Evolutionary conservation across 2,888 invertebrate genomes (phyloP).

Genomic region (Vannuccia rotundouncinata): DNA sequence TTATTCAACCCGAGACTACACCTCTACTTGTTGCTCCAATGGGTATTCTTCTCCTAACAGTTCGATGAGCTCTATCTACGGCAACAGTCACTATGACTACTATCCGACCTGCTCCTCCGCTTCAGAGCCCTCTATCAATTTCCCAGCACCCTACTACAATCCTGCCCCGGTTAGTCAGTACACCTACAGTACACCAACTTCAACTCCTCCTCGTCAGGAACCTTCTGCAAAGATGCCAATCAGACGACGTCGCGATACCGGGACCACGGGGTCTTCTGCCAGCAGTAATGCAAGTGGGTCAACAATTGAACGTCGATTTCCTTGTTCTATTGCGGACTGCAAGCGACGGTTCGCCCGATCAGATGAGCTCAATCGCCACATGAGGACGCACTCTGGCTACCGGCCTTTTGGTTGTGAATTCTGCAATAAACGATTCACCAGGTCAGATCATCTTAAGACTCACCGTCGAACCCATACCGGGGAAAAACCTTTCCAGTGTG

Average conservation of each 20-base stretch:
- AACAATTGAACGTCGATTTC: conserved; percentile 60
- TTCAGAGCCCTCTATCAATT: not conserved
- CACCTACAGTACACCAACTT: not conserved
- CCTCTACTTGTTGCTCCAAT: not conserved
- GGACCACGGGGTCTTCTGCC: not conserved
- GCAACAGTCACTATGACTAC: not conserved
- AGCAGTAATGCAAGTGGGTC: not conserved
- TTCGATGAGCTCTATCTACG: not conserved
- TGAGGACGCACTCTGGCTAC: conserved; percentile 17
- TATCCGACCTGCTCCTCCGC: not conserved
- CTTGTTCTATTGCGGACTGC: conserved; percentile 8
- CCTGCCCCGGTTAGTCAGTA: not conserved
- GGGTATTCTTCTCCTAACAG: not conserved
- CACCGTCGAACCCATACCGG: conserved; percentile 37
- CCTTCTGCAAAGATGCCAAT: not conserved
- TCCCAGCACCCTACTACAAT: not conserved
- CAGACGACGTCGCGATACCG: not conserved
- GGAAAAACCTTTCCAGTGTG: conserved; percentile 37
- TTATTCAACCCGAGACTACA: not conserved
- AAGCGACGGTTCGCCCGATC: conserved; percentile 27
- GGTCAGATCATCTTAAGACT: conserved; percentile 38
- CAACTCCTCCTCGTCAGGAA: not conserved
- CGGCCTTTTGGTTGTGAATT: conserved; percentile 37
- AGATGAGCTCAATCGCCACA: conserved; percentile 37
- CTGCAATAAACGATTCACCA: conserved; percentile 36